Conservation (phyloP, 2,113 vertebrate species). For the Panthera uncia region DNA sequence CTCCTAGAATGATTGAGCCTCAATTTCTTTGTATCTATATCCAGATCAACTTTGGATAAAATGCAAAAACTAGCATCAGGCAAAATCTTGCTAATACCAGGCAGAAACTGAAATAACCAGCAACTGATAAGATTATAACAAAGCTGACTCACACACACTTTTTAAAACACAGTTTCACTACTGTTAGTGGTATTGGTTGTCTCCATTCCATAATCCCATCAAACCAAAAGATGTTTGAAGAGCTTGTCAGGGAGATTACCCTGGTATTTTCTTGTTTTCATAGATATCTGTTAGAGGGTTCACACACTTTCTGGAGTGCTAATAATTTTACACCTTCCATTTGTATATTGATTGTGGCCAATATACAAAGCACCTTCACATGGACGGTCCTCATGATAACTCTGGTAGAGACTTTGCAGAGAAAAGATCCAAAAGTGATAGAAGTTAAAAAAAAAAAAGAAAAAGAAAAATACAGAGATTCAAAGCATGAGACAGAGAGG, state of each 20-base stretch:
- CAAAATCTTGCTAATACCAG: neutral
- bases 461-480: neutral
- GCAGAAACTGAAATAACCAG: neutral
- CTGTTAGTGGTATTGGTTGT: neutral
- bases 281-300: neutral
- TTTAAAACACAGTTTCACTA: neutral
- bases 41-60: neutral
- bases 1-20: neutral
- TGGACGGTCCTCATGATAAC: neutral
- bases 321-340: neutral
- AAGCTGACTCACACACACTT: neutral
- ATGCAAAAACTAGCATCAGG: neutral
- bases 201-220: neutral
- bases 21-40: slow-evolving; percentile 12
- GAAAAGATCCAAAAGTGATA: neutral
- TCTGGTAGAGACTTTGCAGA: neutral
- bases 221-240: neutral
- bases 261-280: neutral
- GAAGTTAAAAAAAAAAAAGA: neutral
- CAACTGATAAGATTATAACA: neutral
- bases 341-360: neutral
- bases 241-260: neutral
- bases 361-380: neutral
- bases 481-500: neutral
- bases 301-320: neutral